Evolutionary conservation across 2,797 vertebrate species (phyloP).

Genomic region (Sebastes flavidus): DNA sequence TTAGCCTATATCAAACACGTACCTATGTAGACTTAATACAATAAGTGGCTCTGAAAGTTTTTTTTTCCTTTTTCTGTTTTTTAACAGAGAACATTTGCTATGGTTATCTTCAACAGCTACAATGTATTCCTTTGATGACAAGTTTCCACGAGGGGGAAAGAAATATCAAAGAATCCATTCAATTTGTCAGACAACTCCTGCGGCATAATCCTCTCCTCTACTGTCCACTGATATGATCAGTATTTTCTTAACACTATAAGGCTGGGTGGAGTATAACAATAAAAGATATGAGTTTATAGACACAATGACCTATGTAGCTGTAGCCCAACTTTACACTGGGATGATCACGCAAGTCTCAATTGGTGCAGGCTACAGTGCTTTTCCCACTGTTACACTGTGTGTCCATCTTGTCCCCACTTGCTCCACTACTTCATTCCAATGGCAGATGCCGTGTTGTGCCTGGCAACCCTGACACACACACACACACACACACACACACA

Average conservation of each 20-base stretch:
- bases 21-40: not conserved
- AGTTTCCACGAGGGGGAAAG: constrained; percentile 18
- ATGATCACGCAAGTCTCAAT: not conserved
- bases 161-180: constrained; percentile 33
- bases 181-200: constrained; percentile 7
- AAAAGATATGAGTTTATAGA: not conserved
- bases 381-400: not conserved
- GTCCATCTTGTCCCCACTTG: not conserved
- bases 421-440: constrained; percentile 46
- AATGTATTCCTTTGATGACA: constrained; percentile 28
- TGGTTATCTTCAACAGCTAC: not conserved
- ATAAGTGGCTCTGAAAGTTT: not conserved
- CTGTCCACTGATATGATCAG: not conserved
- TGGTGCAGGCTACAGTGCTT: not conserved
- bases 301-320: not conserved
- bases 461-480: constrained; percentile 42
- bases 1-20: not conserved
- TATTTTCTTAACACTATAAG: not conserved
- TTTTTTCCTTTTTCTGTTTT: not conserved
- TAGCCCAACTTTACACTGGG: not conserved
- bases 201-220: not conserved
- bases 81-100: not conserved
- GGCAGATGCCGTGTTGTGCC: constrained; percentile 27
- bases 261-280: not conserved
- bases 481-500: constrained; percentile 2